Base-by-base conservation (phyloP, 37 sponge, comb jelly and placozoan genomes). In the Halisarca cf. caerulea region DNA sequence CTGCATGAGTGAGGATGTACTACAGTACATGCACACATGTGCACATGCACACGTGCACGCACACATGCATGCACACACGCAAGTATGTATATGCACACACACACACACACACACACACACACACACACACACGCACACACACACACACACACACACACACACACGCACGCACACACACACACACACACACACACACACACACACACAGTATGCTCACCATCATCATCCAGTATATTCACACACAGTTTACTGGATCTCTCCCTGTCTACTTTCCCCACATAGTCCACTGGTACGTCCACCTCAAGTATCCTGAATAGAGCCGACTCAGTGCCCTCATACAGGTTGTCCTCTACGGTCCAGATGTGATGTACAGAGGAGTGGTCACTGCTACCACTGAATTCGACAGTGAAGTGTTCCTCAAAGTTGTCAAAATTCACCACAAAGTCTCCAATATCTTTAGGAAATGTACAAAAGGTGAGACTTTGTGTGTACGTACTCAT, bases 161-260 rank as follows among this genome's bases (percentile, higher is more conserved):
- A 83, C 55, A 2, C 57, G 68, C 69, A n/a, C 81, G 57, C 61
- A 54, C 81, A 80, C 61, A 54, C 61, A 80, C 61, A 54, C 81
- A 80, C 61, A 54, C 81, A 80, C 61, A 54, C 81, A 80, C 61
- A 54, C 81, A 80, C 61, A 80, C 81, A 84, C 42, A 73, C 38
- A 21, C n/a, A 40, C 9, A 18, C 6, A 20, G 44, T 30, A 78
- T 5, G 11, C 66, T 66, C 32, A 23, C 25, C n/a, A 8, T 36
- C 24, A 59, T n/a, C 14, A 47, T 47, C 51, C 6, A 47, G 6
- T 47, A 47, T 47, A 47, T 47, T 47, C 51, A 47, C 9, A 47
- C 51, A 47, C 11, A 47, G 51, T 11, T 47, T 47, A 14, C 9
- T 14, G 6, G 51, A 47, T 47, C 11, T 47, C 11, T 47, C 15